Conservation (phyloP, 2,888 invertebrate genomes). For the Nemotelus nigrinus region DNA sequence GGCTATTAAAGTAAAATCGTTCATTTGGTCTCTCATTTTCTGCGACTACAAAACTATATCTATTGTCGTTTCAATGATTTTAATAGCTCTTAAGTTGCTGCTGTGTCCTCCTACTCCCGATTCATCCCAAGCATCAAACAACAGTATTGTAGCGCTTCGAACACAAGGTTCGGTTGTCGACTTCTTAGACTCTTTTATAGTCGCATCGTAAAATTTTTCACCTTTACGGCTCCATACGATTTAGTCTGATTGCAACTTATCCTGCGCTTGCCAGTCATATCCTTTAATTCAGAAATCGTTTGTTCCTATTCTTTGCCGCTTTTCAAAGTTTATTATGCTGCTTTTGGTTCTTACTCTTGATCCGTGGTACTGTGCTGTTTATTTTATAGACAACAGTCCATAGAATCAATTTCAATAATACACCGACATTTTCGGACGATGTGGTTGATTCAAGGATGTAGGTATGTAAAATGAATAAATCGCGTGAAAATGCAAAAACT, state of each 20-base stretch:
- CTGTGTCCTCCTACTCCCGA: conserved; percentile 26
- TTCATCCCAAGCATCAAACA: conserved; percentile 12
- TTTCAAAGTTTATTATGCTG: conserved; percentile 37
- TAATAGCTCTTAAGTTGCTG: conserved; percentile 46
- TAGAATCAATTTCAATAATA: conserved; percentile 46
- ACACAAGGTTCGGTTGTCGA: conserved; percentile 11
- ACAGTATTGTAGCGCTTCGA: not conserved
- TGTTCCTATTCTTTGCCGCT: not conserved
- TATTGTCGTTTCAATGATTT: conserved; percentile 50
- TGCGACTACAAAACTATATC: conserved; percentile 21
- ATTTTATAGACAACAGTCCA: conserved; percentile 46
- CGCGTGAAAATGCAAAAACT: too few species aligned
- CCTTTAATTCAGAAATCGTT: not conserved
- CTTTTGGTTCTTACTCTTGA: conserved; percentile 3
- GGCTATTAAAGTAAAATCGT: conserved; percentile 35
- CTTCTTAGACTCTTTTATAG: conserved; percentile 41
- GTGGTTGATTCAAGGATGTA: too few species aligned
- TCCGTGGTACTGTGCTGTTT: conserved; percentile 23
- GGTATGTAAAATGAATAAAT: too few species aligned
- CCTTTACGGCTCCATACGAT: conserved; percentile 47
- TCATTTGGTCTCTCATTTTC: conserved; percentile 27
- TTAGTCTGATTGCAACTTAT: conserved; percentile 46
- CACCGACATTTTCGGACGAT: too few species aligned
- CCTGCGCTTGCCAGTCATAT: not conserved
- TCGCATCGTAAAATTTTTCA: conserved; percentile 45